Percentiles rank a stretch among this genome's conserved stretches.
Evolutionary conservation across 1,140 invertebrate species (phyloP).

Genomic region (Drosophila paulistorum): DNA sequence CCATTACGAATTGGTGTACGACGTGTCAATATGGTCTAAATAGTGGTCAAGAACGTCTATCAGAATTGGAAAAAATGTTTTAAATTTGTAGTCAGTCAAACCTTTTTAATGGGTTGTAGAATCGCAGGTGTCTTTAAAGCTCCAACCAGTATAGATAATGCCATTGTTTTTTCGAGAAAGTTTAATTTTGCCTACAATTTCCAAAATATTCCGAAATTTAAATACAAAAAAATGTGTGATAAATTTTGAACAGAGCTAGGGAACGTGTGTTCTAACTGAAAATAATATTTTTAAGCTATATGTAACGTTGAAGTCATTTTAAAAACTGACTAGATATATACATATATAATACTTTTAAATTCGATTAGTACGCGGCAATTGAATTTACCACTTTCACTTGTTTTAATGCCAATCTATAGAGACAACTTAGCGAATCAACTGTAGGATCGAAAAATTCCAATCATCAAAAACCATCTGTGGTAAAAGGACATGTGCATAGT

Average conservation of each 20-base stretch:
- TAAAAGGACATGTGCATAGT: no score
- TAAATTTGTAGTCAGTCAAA: neutral
- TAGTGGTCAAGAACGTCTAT: neutral
- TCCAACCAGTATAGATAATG: constrained; percentile 20
- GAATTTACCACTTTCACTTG: no score
- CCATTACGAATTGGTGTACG: neutral
- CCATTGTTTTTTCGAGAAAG: constrained; percentile 19
- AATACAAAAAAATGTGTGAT: neutral
- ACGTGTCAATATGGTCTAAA: neutral
- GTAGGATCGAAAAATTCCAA: no score
- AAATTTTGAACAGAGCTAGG: neutral
- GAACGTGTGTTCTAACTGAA: neutral
- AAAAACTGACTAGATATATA: neutral
- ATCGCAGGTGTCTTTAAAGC: neutral
- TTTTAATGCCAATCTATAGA: no score
- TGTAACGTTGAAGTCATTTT: neutral
- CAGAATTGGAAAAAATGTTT: neutral
- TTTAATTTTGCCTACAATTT: neutral
- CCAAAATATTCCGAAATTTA: neutral
- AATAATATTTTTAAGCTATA: neutral
- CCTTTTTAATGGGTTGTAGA: constrained; percentile 16
- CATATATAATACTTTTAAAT: no score
- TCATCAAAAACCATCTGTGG: no score
- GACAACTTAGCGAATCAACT: no score
- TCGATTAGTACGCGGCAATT: no score